Evolutionary conservation across 2,888 invertebrate species (phyloP).

Genomic region (Pammene fasciana): DNA sequence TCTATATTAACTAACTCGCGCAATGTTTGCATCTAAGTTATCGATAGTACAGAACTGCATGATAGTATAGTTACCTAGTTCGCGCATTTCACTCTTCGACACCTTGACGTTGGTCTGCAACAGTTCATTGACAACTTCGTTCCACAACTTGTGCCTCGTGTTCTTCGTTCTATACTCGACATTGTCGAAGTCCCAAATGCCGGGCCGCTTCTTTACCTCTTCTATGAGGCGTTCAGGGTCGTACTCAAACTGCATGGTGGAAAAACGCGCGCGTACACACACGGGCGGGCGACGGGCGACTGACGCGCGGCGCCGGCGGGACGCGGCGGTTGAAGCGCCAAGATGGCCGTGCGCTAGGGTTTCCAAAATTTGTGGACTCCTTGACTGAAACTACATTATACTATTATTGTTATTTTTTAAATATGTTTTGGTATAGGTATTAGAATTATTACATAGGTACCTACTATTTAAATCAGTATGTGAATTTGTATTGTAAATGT

Average conservation of each 20-base stretch:
- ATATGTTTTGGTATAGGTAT: background rate
- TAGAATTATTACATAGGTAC: too few species aligned
- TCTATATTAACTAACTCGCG: background rate
- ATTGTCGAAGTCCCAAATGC: conserved; percentile 73
- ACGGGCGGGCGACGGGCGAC: conserved; percentile 72
- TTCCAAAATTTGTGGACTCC: conserved; percentile 44
- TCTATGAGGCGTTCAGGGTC: conserved; percentile 74
- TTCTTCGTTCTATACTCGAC: conserved; percentile 66
- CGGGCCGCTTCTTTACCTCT: conserved; percentile 72
- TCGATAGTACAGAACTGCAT: conserved; percentile 9
- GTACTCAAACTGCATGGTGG: conserved; percentile 73
- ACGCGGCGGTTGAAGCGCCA: conserved; percentile 69
- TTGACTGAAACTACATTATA: background rate
- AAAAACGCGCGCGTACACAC: conserved; percentile 51
- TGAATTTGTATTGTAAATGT: too few species aligned
- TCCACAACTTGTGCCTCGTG: conserved; percentile 65
- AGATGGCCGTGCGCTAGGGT: conserved; percentile 67
- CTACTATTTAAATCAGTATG: too few species aligned
- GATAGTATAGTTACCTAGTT: conserved; percentile 64
- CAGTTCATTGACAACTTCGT: conserved; percentile 69
- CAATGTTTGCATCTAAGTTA: background rate
- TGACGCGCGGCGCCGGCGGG: conserved; percentile 70
- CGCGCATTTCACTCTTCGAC: conserved; percentile 73
- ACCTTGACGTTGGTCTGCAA: conserved; percentile 65
- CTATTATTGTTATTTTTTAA: background rate